Conservation (phyloP, 2,888 invertebrate genomes). For the Tolmerus cingulatus region DNA sequence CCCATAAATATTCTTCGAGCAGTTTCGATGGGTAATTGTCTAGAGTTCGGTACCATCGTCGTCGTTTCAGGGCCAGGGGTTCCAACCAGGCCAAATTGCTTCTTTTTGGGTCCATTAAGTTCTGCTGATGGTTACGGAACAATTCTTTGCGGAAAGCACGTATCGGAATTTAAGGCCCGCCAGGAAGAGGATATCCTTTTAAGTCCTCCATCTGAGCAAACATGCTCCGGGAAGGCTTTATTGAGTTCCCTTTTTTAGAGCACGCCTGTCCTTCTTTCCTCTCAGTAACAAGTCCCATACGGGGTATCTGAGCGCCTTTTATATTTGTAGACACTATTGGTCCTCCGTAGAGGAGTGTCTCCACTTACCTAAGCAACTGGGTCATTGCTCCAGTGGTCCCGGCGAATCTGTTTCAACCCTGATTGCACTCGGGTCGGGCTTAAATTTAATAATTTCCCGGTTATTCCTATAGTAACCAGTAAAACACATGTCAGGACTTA, state of each 20-base stretch:
- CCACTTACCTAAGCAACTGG: not conserved
- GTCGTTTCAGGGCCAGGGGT: not conserved
- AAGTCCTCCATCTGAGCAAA: slow-evolving; percentile 9
- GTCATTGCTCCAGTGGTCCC: not conserved
- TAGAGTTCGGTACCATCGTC: not conserved
- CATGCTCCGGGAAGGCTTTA: not conserved
- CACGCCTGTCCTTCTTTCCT: not conserved
- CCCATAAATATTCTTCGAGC: slow-evolving; percentile 30
- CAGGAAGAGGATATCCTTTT: slow-evolving; percentile 3
- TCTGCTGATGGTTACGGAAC: slow-evolving; percentile 4
- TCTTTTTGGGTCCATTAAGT: slow-evolving; percentile 33
- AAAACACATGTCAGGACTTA: not conserved
- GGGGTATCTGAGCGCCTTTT: not conserved
- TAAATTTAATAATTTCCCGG: slow-evolving; percentile 23
- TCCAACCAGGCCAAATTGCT: not conserved
- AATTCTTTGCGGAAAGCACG: not conserved
- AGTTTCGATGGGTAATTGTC: slow-evolving; percentile 18
- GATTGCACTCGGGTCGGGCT: not conserved
- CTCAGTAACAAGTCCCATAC: not conserved
- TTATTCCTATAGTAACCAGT: not conserved
- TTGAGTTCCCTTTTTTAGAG: not conserved
- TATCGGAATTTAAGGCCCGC: slow-evolving; percentile 4
- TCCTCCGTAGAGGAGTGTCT: not conserved
- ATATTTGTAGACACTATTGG: not conserved
- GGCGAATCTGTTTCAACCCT: not conserved